Evolutionary conservation across 2,888 invertebrate genomes (phyloP), one percentile per base, ranked within the genome.

Genomic region (Synergus itoensis): DNA sequence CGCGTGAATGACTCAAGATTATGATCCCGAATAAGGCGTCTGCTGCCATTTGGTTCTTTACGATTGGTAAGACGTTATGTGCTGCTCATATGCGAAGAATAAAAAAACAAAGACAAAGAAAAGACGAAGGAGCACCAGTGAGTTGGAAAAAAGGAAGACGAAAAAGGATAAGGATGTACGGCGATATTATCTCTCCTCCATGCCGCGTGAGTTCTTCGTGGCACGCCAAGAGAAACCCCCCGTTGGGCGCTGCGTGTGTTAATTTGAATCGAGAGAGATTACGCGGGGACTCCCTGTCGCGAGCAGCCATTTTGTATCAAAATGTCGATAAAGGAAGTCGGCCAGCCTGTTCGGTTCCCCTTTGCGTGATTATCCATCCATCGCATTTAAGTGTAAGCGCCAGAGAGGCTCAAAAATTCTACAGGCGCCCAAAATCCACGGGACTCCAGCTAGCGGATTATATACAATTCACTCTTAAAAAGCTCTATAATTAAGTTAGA

Each of bases 211-310:
- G 88, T 87, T 87, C 86, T 86, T 87, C 84, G 85, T 86, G 86
- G 87, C 88, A 87, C 86, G 84, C 83, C 82, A 83, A 82, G 84
- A 83, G 83, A 81, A 81, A 86, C 87, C 87, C 85, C 88, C 88
- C 85, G 86, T 85, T 82, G 91, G 82, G 89, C 92, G 85, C 92
- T 90, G 92, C 92, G 92, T 93, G 93, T 93, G 94, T 94, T 94
- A 94, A 94, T 94, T 94, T 94, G 93, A 93, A 93, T 93, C 93
- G 93, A 89, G 92, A 92, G 93, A 94, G 94, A 94, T 94, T 94
- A 94, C 94, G 94, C 93, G 89, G 88, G 81, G 92, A 88, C 91
- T 87, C 90, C 92, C 92, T 90, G 90, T 87, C 86, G 92, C 83
- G 92, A 90, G 91, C 91, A 90, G 91, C 92, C 92, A 92, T 92